A percentile compares a stretch with the other conserved stretches of the same genome.
These are phyloP conservation scores for Adelphocoris suturalis DNA, from an alignment of 2,888 invertebrate species.

Conservation along the genomic window DNA sequence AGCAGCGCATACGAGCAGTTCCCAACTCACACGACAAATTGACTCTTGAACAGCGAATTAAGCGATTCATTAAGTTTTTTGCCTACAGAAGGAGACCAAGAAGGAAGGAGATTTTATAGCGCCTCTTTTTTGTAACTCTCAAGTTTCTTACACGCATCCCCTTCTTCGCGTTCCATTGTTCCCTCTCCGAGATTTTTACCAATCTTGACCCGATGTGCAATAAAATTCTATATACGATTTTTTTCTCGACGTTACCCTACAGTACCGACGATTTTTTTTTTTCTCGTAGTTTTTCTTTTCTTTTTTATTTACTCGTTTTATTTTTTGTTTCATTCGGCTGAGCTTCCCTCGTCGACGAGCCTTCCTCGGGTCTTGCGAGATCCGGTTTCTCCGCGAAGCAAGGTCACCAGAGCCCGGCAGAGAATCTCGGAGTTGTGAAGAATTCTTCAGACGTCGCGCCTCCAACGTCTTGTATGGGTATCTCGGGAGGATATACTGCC, in stretches of 20 bases:
- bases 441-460: slow-evolving; percentile 42
- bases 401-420: slow-evolving; percentile 46
- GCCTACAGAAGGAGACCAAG: slow-evolving; percentile 4
- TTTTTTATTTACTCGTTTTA: slow-evolving; percentile 34
- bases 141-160: not conserved
- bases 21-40: not conserved
- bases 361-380: slow-evolving; percentile 22
- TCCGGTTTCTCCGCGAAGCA: slow-evolving; percentile 54
- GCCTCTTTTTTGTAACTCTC: not conserved
- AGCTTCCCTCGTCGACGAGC: slow-evolving; percentile 43
- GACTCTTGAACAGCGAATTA: slow-evolving; percentile 39
- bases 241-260: slow-evolving; percentile 13
- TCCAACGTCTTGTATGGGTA: slow-evolving; percentile 7
- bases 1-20: not conserved
- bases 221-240: slow-evolving; percentile 47
- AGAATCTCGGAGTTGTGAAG: slow-evolving; percentile 54
- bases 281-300: slow-evolving; percentile 1
- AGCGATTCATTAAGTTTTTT: slow-evolving; percentile 39
- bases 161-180: slow-evolving; percentile 40
- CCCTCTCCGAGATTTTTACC: slow-evolving; percentile 17
- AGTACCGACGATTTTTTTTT: not conserved
- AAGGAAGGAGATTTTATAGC: not conserved
- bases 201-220: slow-evolving; percentile 52
- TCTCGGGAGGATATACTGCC: not conserved
- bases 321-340: slow-evolving; percentile 28